Evolutionary conservation across 2,797 vertebrate genomes (phyloP), one percentile per base, ranked within the genome.

Genomic region (Anguilla megastoma): DNA sequence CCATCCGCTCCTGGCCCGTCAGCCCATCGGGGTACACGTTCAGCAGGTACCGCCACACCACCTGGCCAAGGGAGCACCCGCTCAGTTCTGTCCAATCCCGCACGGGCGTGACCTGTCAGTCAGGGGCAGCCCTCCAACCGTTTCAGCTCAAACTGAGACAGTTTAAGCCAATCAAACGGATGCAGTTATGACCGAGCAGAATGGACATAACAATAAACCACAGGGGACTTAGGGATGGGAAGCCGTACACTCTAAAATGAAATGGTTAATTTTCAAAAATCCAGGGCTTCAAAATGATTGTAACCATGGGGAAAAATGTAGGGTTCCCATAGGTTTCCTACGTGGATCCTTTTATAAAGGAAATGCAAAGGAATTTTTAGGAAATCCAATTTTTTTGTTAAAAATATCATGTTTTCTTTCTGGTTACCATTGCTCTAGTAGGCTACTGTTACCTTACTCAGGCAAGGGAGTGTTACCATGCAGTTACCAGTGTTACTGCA

Each of bases 11-110:
- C 56, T 98, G 97, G 0, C 98, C 98, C 0, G 95, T 98, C 24
- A 99, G 93, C 0, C 98, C 98, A 0, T 97, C 96, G 0, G 98
- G 98, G 91, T 99, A 99, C 6, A 99, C 96, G 0, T 99, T 99
- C 33, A 99, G 94, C 10, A 99, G 95, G 93, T 99, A 98, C 0
- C 98, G 92, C 98, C 98, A 99, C 0, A 99, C 98, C 87, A 99
- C 98, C 98, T 99, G 71, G 66, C 33, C 48, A 84, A 79, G 30
- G 76, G n/a, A 45, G 60, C 2, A 41, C 69, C 10, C 2, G 69
- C 71, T 76, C 71, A 76, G 7, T 6, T 69, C n/a, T 3, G 56
- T 58, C 56, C 56, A 58, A 58, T 58, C 56, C 14, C 16, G 16
- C 16, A 6, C 6, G 24, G 2, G 63, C 6, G n/a, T n/a, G 63